phyloP scores from a whole-genome alignment of 1,140 invertebrate species.

The Aphelinus atriplicis region DNA sequence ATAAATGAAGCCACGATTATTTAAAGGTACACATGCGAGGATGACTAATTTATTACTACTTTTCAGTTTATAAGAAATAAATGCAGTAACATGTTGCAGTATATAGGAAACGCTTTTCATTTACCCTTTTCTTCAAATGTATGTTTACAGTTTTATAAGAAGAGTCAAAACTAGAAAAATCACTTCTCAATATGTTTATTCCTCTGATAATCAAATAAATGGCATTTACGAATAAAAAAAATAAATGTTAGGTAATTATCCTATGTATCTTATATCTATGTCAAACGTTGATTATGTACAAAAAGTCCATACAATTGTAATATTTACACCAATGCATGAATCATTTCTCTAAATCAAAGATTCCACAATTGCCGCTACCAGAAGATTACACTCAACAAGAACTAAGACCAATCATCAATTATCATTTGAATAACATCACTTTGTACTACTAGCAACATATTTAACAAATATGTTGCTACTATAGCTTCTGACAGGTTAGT shows the following conservation, averaged over 20 bases:
- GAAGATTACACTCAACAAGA: too few species aligned
- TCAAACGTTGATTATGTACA: conserved; percentile 33
- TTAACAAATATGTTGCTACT: conserved; percentile 65
- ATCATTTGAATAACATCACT: too few species aligned
- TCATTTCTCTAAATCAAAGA: conserved; percentile 20
- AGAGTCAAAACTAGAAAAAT: too few species aligned
- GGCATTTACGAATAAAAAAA: too few species aligned
- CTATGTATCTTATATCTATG: conserved; percentile 8
- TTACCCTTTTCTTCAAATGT: background rate
- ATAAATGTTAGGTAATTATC: conserved; percentile 17
- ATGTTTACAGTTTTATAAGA: background rate
- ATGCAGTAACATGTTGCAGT: conserved; percentile 41
- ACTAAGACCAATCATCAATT: too few species aligned
- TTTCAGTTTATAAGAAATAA: conserved; percentile 49
- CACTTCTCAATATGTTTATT: background rate
- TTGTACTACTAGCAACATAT: too few species aligned
- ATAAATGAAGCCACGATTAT: conserved; percentile 5
- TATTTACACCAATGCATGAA: conserved; percentile 29
- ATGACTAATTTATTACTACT: conserved; percentile 42
- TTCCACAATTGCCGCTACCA: conserved; percentile 29
- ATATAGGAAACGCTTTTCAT: conserved; percentile 7
- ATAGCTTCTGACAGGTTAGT: conserved; percentile 82
- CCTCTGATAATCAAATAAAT: background rate
- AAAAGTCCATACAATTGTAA: conserved; percentile 32
- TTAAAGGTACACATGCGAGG: background rate